Conservation (phyloP, 2,113 vertebrate species). For the Corythoichthys intestinalis region DNA sequence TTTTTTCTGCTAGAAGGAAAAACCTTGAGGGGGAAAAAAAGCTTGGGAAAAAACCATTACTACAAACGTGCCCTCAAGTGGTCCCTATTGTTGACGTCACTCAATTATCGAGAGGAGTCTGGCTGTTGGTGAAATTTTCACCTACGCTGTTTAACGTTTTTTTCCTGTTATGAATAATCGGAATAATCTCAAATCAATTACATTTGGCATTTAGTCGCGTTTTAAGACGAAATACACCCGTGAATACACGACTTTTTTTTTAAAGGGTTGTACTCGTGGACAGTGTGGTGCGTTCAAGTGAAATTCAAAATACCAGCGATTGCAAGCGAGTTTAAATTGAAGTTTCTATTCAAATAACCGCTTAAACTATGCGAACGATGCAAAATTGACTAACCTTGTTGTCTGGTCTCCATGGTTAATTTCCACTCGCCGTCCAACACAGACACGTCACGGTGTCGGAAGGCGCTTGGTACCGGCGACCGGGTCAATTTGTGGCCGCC, state of each 20-base stretch:
- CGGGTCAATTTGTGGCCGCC: slow-evolving; percentile 17
- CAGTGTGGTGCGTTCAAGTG: neutral
- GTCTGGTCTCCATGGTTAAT: slow-evolving; percentile 67
- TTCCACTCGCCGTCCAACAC: slow-evolving; percentile 19
- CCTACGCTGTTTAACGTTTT: neutral
- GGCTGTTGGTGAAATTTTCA: neutral
- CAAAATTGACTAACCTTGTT: slow-evolving; percentile 65
- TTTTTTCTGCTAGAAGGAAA: neutral
- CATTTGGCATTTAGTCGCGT: neutral
- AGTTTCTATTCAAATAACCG: neutral
- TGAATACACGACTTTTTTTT: neutral
- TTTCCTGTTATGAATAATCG: neutral
- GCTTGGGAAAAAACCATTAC: neutral
- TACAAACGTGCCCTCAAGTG: neutral
- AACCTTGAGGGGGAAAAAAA: neutral
- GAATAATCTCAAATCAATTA: neutral
- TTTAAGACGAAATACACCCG: neutral
- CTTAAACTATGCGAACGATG: neutral
- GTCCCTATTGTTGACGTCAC: neutral
- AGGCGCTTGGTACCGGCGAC: slow-evolving; percentile 17
- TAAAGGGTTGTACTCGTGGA: neutral
- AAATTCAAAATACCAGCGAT: neutral
- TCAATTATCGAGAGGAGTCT: too few relatives aligned
- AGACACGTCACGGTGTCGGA: neutral
- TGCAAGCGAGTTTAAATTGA: neutral